These are phyloP conservation scores for Lophius americanus DNA, from an alignment of 2,797 vertebrate genomes.

Conservation along the genomic window DNA sequence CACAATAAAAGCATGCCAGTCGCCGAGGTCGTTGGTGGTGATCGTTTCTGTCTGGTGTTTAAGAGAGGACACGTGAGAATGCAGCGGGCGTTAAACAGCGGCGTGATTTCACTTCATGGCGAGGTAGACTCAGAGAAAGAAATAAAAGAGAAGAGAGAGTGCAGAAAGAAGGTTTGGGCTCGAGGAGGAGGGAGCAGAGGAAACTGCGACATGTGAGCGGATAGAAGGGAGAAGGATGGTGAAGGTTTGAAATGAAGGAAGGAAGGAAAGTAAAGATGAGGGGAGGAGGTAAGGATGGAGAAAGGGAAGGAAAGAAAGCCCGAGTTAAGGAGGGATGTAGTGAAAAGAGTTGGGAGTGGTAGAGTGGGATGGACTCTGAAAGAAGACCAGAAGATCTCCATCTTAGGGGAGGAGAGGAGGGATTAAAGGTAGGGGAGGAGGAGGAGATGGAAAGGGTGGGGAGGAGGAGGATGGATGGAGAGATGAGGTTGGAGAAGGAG, in stretches of 20 bases:
- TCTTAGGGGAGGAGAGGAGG: neutral
- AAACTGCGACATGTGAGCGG: neutral
- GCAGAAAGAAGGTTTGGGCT: no score
- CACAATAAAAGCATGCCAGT: neutral
- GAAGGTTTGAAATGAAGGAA: neutral
- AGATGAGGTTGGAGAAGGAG: neutral
- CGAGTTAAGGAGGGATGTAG: no score
- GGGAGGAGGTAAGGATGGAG: no score
- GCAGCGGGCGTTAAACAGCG: no score
- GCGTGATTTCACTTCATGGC: no score
- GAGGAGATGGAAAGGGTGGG: neutral
- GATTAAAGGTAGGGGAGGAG: no score
- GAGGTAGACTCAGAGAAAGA: neutral
- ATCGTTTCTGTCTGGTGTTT: neutral
- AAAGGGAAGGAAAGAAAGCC: no score
- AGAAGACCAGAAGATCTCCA: no score
- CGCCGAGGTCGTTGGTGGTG: neutral
- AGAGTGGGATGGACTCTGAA: no score
- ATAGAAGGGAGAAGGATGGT: no score
- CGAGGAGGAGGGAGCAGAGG: neutral
- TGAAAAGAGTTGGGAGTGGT: no score
- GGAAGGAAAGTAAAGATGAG: neutral
- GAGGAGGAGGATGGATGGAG: neutral
- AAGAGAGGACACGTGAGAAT: no score
- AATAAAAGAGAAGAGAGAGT: neutral